phyloP scores from a whole-genome alignment of 2,888 invertebrate genomes.

The Lasioglossum zephyrum region DNA sequence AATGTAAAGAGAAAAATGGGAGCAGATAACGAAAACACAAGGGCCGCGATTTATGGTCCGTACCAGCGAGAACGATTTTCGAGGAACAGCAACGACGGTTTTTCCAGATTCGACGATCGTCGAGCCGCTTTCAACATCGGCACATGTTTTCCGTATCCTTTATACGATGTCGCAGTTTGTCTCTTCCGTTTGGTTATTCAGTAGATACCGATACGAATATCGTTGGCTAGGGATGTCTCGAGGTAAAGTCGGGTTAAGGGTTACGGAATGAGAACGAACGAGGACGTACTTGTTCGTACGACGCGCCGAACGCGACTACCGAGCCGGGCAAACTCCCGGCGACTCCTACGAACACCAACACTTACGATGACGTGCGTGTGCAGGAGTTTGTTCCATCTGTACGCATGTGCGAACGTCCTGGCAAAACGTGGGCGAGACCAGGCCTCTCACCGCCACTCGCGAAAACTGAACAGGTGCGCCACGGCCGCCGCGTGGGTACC shows the following conservation, averaged over 20 bases:
- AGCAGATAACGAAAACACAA: background rate
- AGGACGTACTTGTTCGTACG: conserved; percentile 73
- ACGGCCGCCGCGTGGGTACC: no score
- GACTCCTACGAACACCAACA: conserved; percentile 38
- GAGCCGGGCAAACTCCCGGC: conserved; percentile 38
- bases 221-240: background rate
- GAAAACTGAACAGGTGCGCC: background rate
- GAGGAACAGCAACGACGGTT: background rate
- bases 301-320: conserved; percentile 82
- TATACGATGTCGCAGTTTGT: background rate
- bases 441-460: background rate
- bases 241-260: background rate
- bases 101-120: conserved; percentile 33
- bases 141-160: conserved; percentile 31
- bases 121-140: conserved; percentile 25
- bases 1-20: background rate
- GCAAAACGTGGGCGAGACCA: conserved; percentile 1
- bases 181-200: background rate
- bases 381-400: conserved; percentile 24
- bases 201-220: background rate
- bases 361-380: conserved; percentile 29
- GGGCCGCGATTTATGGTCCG: background rate
- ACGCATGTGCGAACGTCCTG: conserved; percentile 52
- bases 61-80: background rate
- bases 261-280: conserved; percentile 42